These are phyloP conservation scores for Heterodera carotae DNA, from an alignment of 1,140 invertebrate species.

Conservation along the genomic window DNA sequence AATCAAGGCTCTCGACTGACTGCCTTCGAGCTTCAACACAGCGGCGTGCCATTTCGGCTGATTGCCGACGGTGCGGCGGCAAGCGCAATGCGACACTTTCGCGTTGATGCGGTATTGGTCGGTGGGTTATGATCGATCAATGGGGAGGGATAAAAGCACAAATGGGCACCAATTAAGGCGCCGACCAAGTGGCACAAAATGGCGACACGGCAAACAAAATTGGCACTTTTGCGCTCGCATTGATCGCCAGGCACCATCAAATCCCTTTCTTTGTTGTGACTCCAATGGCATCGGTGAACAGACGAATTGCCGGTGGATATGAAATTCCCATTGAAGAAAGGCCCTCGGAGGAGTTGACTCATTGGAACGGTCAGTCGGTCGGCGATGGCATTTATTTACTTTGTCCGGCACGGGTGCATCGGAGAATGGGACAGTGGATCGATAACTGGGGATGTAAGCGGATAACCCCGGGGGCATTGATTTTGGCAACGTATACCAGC, in stretches of 20 bases:
- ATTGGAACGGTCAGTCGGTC: constrained; percentile 76
- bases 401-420: too few species aligned
- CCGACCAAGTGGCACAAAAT: constrained; percentile 87
- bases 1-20: constrained; percentile 91
- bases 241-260: constrained; percentile 83
- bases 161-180: too few species aligned
- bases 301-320: constrained; percentile 76
- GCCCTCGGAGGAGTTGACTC: constrained; percentile 84
- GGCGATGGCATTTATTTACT: too few species aligned
- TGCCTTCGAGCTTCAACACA: constrained; percentile 89
- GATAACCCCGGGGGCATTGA: too few species aligned
- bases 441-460: too few species aligned
- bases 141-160: too few species aligned
- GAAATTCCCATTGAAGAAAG: constrained; percentile 91
- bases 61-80: constrained; percentile 89
- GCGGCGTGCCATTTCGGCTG: constrained; percentile 86
- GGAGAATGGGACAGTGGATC: too few species aligned
- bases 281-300: constrained; percentile 87
- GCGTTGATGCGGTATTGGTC: constrained; percentile 70
- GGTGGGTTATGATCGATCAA: constrained; percentile 66
- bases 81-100: constrained; percentile 77
- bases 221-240: constrained; percentile 93
- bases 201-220: constrained; percentile 99
- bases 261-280: constrained; percentile 95
- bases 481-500: too few species aligned